Evolutionary conservation across 2,113 vertebrate genomes (phyloP).

Genomic region (Amphiprion ocellaris): DNA sequence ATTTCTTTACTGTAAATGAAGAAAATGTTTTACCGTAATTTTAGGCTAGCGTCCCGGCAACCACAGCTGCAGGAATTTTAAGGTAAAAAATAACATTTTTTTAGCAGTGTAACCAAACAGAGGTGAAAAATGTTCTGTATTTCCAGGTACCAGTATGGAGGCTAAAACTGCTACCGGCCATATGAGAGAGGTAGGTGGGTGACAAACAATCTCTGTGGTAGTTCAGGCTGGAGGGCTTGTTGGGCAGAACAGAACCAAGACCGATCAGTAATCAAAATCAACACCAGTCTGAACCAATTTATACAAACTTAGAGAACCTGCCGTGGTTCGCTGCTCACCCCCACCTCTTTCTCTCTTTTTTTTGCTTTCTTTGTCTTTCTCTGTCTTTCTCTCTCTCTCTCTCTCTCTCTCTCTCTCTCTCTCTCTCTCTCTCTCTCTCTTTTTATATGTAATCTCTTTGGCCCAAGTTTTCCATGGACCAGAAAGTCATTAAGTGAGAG

Average conservation of each 20-base stretch:
- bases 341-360: background rate
- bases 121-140: background rate
- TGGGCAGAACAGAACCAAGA: slow-evolving; percentile 37
- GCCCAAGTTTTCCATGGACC: slow-evolving; percentile 69
- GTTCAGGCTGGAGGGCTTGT: slow-evolving; percentile 23
- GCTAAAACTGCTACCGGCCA: background rate
- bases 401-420: slow-evolving; percentile 1
- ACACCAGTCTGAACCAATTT: slow-evolving; percentile 68
- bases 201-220: background rate
- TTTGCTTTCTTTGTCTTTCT: slow-evolving; percentile 48
- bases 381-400: slow-evolving; percentile 2
- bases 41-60: no score
- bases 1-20: no score
- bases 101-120: background rate
- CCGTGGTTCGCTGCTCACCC: slow-evolving; percentile 57
- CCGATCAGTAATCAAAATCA: slow-evolving; percentile 73
- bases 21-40: no score
- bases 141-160: background rate
- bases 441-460: slow-evolving; percentile 71
- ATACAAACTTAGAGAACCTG: slow-evolving; percentile 49
- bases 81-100: no score
- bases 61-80: no score
- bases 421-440: background rate
- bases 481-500: slow-evolving; percentile 81
- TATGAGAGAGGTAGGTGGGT: background rate